Base-by-base conservation (phyloP, 2,113 vertebrate species). In the Hassar affinis region DNA sequence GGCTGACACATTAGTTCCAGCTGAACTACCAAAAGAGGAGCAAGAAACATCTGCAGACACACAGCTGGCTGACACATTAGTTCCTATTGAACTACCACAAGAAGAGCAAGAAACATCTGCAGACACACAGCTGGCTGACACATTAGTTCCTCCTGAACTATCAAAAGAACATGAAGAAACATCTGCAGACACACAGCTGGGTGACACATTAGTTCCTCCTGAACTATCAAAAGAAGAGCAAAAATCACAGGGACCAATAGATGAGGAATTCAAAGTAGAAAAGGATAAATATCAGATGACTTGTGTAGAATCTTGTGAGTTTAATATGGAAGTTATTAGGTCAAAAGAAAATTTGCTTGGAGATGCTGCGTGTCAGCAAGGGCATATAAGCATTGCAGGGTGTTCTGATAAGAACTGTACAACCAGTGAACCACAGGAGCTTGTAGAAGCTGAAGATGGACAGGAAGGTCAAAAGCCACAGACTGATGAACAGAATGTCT, bases 231-330 rank as follows among this genome's bases (percentile, higher is more conserved):
- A 33, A 81, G 7, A n/a, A 4, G 12, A 81, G 10, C 11, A 76
- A 25, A 68, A 61, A n/a, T 42, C 17, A 76, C 59, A 81, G 17
- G 35, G 77, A 0, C 27, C 62, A 75, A 17, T 83, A 54, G 57
- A 33, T 17, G 3, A 38, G 35, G 82, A 88, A 1, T 47, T 18
- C 18, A 68, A 49, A 6, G 80, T 83, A 6, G 88, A 90, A 35
- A 85, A 87, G 1, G 80, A 89, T 18, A 78, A 87, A 42, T 83
- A 86, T 22, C 85, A 90, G 2, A 90, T 89, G 0, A 85, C 92
- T 81, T 61, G 7, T 56, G 91, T 89, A 17, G 89, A 86, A 66
- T 89, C 89, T 6, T 93, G 93, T 88, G 91, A 93, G 79, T 93
- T 92, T 84, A 90, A 91, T 47, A 82, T 86, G 49, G 87, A 68